Conservation (phyloP, 2,797 vertebrate species). For the Rhinichthys osculus region DNA sequence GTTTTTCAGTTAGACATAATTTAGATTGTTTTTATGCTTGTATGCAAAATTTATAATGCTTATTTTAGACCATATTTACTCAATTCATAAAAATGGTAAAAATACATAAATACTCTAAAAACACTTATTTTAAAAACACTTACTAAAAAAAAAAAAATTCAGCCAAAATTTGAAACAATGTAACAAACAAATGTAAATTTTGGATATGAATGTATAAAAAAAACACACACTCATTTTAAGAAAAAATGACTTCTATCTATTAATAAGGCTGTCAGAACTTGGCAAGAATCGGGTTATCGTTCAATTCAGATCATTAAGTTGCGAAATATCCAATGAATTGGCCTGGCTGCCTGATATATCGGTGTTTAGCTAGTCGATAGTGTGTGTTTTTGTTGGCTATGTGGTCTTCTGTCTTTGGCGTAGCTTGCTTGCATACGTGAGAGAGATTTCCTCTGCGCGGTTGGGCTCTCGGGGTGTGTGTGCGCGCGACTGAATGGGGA, state of each 20-base stretch:
- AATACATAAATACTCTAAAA: background rate
- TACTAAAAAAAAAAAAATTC: background rate
- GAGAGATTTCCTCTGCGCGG: constrained; percentile 57
- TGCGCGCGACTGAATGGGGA: constrained; percentile 40
- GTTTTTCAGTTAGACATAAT: background rate
- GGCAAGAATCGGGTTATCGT: background rate
- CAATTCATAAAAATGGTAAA: background rate
- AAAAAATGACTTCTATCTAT: background rate
- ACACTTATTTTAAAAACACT: background rate
- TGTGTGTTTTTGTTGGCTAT: constrained; percentile 4
- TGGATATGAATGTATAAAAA: background rate
- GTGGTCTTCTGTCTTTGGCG: constrained; percentile 37
- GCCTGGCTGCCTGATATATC: background rate
- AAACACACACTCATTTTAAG: background rate
- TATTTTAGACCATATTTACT: background rate
- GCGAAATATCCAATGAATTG: background rate
- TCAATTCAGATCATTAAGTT: background rate
- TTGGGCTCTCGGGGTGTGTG: constrained; percentile 40
- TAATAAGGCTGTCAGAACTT: background rate
- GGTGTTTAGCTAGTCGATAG: background rate
- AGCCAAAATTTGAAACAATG: too few relatives aligned
- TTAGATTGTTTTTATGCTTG: background rate
- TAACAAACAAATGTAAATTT: background rate
- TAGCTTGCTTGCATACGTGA: constrained; percentile 42
- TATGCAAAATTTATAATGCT: background rate